Evolutionary conservation across 2,113 vertebrate species (phyloP), one percentile per base, ranked within the genome.

Genomic region (Ochotona princeps): DNA sequence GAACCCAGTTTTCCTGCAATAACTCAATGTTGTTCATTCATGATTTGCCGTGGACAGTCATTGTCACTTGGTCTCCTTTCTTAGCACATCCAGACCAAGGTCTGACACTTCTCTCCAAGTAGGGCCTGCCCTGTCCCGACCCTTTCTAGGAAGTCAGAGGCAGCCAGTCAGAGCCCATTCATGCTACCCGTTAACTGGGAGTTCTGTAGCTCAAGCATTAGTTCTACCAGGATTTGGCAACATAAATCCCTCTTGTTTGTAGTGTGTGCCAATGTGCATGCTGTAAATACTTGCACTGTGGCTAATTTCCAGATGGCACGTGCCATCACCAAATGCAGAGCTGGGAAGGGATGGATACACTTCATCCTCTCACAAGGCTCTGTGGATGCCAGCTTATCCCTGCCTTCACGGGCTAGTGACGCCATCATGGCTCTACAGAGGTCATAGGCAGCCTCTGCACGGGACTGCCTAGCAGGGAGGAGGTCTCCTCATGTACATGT

Each of bases 211-310:
- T 28, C 60, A 44, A 51, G 28, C 30, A 4, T 26, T 54, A 26
- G 61, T 94, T 83, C n/a, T 32, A 2, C 23, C 61, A 26, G 61
- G 93, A 79, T 11, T 81, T 35, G 25, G 49, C 63, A 26, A 25
- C n/a, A 32, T 80, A 60, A 70, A 74, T 32, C 76, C 30, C 14
- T 57, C 30, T 18, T 23, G 70, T 73, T 67, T 76, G 23, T 63
- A 35, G 23, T 7, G 2, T 67, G 38, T 92, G 75, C 60, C 89
- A 49, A 7, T 83, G 86, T 88, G 38, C 54, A 21, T 76, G 70
- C 74, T 80, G 47, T 90, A 89, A 93, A 90, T 86, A 47, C 15
- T 89, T 79, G n/a, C 65, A 18, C 47, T 30, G 11, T 30, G 66
- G n/a, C 28, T 79, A 38, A 76, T 79, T 80, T 84, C 60, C 79